Percentiles rank a stretch among this genome's conserved stretches.
These are phyloP conservation scores for Myotis pilosus DNA, from an alignment of 2,797 vertebrate genomes.

Conservation along the genomic window DNA sequence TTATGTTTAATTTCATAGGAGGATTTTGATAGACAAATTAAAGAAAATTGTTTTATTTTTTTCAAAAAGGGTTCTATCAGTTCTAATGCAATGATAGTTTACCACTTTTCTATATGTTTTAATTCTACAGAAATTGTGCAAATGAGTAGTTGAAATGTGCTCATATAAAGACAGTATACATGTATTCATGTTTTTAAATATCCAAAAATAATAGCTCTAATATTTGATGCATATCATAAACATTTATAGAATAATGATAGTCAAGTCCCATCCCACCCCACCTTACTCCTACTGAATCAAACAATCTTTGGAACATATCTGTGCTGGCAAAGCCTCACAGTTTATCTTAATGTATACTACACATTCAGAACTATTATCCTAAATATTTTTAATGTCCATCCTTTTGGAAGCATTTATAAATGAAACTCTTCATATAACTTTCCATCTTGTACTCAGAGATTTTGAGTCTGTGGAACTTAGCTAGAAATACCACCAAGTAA, in stretches of 20 bases:
- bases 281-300: neutral
- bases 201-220: neutral
- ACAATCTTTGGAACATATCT: neutral
- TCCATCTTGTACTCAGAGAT: neutral
- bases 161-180: conserved; percentile 72
- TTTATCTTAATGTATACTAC: neutral
- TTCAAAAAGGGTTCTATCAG: conserved; percentile 65
- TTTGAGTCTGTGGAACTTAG: conserved; percentile 17
- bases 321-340: neutral
- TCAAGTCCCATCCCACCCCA: neutral
- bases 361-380: neutral
- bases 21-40: conserved; percentile 78
- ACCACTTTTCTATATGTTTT: conserved; percentile 67
- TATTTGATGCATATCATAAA: neutral
- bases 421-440: conserved; percentile 10
- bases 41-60: conserved; percentile 72
- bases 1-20: conserved; percentile 80
- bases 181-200: conserved; percentile 52
- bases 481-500: conserved; percentile 41
- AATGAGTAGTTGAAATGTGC: conserved; percentile 75
- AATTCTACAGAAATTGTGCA: conserved; percentile 60
- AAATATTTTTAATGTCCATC: neutral
- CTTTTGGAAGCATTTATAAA: conserved; percentile 44
- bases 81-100: conserved; percentile 78
- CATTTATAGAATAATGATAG: neutral